These are phyloP conservation scores for Xylocopa sonorina DNA, from an alignment of 1,140 invertebrate genomes.

Conservation along the genomic window DNA sequence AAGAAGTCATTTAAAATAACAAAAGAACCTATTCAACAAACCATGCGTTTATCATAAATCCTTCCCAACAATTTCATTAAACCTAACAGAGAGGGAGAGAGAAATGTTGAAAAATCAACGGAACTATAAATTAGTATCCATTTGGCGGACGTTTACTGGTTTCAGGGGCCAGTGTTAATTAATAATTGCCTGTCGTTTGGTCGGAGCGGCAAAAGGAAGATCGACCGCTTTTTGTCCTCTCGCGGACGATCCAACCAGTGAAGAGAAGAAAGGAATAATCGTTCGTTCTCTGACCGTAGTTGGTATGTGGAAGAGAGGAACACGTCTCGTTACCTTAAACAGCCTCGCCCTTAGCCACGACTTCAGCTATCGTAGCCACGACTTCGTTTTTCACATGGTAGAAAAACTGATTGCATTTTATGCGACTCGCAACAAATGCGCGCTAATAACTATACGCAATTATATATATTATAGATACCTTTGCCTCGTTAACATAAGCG, in stretches of 20 bases:
- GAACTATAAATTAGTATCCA: background rate
- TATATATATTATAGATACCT: constrained; percentile 27
- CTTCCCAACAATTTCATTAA: constrained; percentile 4
- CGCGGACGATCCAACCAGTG: background rate
- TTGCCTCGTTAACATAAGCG: too few relatives aligned
- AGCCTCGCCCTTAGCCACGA: constrained; percentile 61
- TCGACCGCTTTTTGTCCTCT: background rate
- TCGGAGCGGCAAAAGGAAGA: background rate
- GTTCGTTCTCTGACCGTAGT: constrained; percentile 35
- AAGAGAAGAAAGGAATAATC: constrained; percentile 13
- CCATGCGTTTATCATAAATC: background rate
- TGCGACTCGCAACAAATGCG: constrained; percentile 31
- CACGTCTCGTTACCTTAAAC: constrained; percentile 46
- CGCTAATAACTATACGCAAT: constrained; percentile 47
- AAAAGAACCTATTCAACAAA: too few relatives aligned
- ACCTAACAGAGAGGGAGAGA: too few relatives aligned
- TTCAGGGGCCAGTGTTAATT: constrained; percentile 26
- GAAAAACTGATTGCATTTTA: constrained; percentile 42
- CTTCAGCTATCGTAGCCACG: constrained; percentile 42
- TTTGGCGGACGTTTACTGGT: background rate
- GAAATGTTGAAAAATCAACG: constrained; percentile 3
- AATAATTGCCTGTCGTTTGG: constrained; percentile 37
- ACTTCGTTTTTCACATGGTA: background rate
- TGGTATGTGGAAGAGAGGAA: constrained; percentile 15
- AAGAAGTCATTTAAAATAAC: too few relatives aligned